Evolutionary conservation across 1,140 invertebrate genomes (phyloP).

Genomic region (Ostrea edulis): DNA sequence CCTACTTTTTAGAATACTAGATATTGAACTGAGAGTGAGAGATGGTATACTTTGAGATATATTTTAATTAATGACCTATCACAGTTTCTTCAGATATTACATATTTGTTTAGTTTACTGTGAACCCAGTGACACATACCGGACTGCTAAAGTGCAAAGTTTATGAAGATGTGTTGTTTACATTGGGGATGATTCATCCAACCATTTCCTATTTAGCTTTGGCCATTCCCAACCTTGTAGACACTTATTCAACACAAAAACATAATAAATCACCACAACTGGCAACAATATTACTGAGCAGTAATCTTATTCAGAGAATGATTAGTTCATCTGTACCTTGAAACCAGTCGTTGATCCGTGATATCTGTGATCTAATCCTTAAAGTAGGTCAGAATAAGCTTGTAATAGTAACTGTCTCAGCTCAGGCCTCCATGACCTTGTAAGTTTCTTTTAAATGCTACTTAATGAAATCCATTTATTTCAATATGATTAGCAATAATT

Average conservation of each 20-base stretch:
- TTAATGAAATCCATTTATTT: not conserved
- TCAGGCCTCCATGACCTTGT: not conserved
- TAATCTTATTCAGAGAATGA: not conserved
- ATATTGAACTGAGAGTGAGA: slow-evolving; percentile 20
- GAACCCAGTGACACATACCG: not conserved
- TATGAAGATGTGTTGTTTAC: not conserved
- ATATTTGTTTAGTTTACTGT: not conserved
- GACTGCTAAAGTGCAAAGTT: not conserved
- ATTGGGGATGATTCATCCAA: slow-evolving; percentile 1
- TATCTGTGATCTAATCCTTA: not conserved
- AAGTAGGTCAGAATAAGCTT: not conserved
- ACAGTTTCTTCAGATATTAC: not conserved
- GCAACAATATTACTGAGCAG: not conserved
- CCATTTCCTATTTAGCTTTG: not conserved
- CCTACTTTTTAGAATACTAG: not conserved
- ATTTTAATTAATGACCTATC: not conserved
- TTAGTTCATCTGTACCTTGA: not conserved
- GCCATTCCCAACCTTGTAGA: not conserved
- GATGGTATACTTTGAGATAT: not conserved
- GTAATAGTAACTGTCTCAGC: not conserved
- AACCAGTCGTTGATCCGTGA: not conserved
- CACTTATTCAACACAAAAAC: not conserved
- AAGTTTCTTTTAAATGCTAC: not conserved
- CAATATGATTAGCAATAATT: not conserved
- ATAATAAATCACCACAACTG: not conserved